Percentiles rank a stretch among this genome's conserved stretches.
These are phyloP conservation scores for Chunga burmeisteri DNA, from an alignment of 2,113 vertebrate genomes.

Conservation along the genomic window DNA sequence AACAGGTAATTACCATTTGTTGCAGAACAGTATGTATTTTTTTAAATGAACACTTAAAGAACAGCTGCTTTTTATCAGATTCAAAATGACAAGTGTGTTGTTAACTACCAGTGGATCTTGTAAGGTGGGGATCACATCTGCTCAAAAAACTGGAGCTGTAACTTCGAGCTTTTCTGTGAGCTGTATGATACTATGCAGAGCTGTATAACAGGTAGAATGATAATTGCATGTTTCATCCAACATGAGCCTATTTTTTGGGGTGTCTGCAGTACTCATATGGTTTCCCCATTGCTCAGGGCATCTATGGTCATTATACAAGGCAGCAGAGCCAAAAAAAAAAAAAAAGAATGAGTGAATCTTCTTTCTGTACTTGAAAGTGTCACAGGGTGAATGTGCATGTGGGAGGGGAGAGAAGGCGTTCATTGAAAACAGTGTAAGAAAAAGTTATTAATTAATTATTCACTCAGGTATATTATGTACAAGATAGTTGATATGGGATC, in stretches of 20 bases:
- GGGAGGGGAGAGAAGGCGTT: not conserved
- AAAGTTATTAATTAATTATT: not conserved
- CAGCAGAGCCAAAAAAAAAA: not conserved
- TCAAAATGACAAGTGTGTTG: conserved; percentile 49
- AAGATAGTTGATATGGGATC: not conserved
- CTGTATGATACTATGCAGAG: not conserved
- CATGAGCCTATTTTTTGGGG: not conserved
- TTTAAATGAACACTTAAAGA: conserved; percentile 37
- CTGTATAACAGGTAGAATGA: not conserved
- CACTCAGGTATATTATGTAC: not conserved
- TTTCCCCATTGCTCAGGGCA: not conserved
- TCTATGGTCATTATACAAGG: not conserved
- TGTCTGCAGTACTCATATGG: rapidly evolving
- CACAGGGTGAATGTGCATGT: not conserved
- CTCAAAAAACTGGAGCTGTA: not conserved
- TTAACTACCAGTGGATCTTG: conserved; percentile 30
- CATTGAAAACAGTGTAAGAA: not conserved
- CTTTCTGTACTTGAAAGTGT: not conserved
- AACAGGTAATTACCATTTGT: conserved; percentile 46
- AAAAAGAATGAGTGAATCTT: not conserved
- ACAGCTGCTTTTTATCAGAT: conserved; percentile 59
- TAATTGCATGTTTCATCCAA: not conserved
- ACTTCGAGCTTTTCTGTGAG: not conserved
- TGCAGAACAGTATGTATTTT: conserved; percentile 3
- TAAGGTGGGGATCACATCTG: conserved; percentile 49